Conservation (phyloP, 2,797 vertebrate genomes). For the Acipenser transmontanus region DNA sequence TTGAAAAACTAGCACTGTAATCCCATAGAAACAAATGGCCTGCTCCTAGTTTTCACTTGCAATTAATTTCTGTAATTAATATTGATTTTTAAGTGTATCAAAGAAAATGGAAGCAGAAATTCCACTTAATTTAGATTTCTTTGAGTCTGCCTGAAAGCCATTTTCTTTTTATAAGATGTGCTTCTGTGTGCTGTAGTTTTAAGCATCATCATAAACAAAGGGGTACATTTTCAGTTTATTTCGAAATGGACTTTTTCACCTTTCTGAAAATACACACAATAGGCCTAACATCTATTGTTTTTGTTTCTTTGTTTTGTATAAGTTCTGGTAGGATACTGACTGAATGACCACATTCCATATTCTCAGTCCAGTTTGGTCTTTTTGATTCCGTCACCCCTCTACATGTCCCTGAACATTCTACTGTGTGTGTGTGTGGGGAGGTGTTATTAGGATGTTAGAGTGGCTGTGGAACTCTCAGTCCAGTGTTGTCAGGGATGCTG, state of each 20-base stretch:
- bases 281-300: too few species aligned
- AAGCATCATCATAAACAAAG: neutral
- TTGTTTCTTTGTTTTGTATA: too few species aligned
- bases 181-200: neutral
- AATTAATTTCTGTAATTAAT: constrained; percentile 8
- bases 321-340: too few species aligned
- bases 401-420: too few species aligned
- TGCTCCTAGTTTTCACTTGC: neutral
- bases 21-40: neutral
- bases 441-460: too few species aligned
- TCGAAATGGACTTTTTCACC: neutral
- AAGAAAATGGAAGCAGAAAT: neutral
- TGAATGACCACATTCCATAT: too few species aligned
- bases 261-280: too few species aligned
- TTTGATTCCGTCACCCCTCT: too few species aligned
- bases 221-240: neutral
- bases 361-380: too few species aligned
- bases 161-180: neutral
- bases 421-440: too few species aligned
- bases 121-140: neutral
- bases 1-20: neutral
- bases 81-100: constrained; percentile 7
- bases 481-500: too few species aligned
- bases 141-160: neutral
- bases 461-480: too few species aligned